A percentile compares a stretch with the other conserved stretches of the same genome.
phyloP scores from a whole-genome alignment of 2,797 vertebrate species.

The Bucorvus abyssinicus region DNA sequence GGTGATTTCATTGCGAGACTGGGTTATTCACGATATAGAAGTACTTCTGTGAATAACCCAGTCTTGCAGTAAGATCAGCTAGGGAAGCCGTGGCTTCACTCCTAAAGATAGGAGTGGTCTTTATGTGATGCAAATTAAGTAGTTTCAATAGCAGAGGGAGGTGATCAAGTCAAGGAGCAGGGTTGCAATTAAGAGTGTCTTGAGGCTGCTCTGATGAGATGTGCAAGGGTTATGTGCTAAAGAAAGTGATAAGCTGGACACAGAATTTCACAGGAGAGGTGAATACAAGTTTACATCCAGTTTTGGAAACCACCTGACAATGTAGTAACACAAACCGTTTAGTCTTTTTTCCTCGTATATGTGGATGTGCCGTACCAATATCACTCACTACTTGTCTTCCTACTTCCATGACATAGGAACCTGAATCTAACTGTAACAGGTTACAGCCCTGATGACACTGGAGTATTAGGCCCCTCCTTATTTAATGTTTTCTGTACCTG shows the following conservation, averaged over 20 bases:
- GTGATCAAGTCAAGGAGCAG: neutral
- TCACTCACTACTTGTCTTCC: neutral
- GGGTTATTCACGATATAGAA: neutral
- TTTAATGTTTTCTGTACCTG: neutral
- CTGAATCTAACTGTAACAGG: neutral
- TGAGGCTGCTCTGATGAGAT: neutral
- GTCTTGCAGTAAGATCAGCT: neutral
- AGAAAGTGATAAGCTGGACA: neutral
- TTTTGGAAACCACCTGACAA: neutral
- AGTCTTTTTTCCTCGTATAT: neutral
- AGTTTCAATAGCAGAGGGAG: neutral
- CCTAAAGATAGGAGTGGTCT: neutral
- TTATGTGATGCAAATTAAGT: neutral
- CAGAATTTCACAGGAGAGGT: neutral
- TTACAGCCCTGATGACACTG: neutral
- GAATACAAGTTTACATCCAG: neutral
- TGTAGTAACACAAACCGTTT: neutral
- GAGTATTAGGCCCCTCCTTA: neutral
- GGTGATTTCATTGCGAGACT: neutral
- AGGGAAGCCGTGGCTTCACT: neutral
- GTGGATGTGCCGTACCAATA: neutral
- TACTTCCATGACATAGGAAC: neutral
- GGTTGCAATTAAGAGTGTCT: neutral
- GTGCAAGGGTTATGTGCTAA: neutral
- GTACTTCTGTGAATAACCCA: neutral